Percentiles rank a stretch among this genome's conserved stretches.
phyloP scores from a whole-genome alignment of 2,888 invertebrate genomes.

The Megastigmus dorsalis region DNA sequence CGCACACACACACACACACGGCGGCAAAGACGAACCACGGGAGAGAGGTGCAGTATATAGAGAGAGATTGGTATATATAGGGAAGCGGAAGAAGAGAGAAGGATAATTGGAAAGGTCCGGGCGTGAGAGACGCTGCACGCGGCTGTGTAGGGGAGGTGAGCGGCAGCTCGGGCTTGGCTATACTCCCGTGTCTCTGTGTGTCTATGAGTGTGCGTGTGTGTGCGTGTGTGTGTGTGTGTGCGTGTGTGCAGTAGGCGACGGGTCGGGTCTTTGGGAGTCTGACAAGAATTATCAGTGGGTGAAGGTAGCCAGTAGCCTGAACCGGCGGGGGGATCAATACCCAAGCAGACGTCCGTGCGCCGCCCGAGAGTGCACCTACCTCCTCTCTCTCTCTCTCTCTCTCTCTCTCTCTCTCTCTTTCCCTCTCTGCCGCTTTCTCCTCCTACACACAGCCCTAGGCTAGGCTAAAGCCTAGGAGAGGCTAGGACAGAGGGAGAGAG shows the following conservation, averaged over 20 bases:
- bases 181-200: not conserved
- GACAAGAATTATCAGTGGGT: constrained; percentile 75
- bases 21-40: not conserved
- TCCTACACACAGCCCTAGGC: constrained; percentile 67
- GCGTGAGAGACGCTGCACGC: constrained; percentile 11
- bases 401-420: constrained; percentile 7
- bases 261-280: constrained; percentile 72
- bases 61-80: too few species aligned
- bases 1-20: not conserved
- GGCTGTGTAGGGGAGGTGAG: not conserved
- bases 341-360: constrained; percentile 74
- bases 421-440: constrained; percentile 2
- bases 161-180: not conserved
- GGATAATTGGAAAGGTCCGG: constrained; percentile 55
- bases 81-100: constrained; percentile 23
- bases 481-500: constrained; percentile 10
- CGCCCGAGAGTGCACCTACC: constrained; percentile 71
- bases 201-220: not conserved
- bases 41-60: too few species aligned
- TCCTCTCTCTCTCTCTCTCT: constrained; percentile 4
- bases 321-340: constrained; percentile 73
- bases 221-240: not conserved
- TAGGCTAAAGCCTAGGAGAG: constrained; percentile 66
- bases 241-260: constrained; percentile 44
- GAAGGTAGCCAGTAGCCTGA: constrained; percentile 73